Evolutionary conservation across 1,140 invertebrate species (phyloP).

Genomic region (Eurosta solidaginis): DNA sequence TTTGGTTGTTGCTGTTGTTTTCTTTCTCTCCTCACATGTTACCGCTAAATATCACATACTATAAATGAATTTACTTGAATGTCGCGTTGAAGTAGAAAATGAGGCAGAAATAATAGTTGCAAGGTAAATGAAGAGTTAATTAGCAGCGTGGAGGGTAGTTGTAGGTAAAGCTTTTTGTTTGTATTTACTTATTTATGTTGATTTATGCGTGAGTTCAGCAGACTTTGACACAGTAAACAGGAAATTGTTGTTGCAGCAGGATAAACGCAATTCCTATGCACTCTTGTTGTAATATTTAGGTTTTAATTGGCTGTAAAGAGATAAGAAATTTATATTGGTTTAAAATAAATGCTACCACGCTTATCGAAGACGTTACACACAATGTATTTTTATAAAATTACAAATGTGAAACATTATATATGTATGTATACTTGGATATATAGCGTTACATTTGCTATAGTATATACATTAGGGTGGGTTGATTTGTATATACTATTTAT

Average conservation of each 20-base stretch:
- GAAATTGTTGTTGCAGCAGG: background rate
- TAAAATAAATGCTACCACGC: background rate
- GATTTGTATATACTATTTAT: no score
- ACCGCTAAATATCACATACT: background rate
- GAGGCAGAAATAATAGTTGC: background rate
- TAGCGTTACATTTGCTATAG: no score
- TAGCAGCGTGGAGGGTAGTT: background rate
- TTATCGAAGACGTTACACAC: no score
- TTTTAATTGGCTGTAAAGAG: slow-evolving; percentile 3
- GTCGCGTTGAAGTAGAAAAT: background rate
- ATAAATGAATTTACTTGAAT: background rate
- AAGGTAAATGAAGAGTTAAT: background rate
- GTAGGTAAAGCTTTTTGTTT: background rate
- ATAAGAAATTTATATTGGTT: background rate
- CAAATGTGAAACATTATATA: background rate
- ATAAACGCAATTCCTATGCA: background rate
- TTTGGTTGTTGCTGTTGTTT: background rate
- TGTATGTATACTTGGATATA: background rate
- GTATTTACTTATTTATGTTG: background rate
- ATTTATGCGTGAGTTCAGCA: background rate
- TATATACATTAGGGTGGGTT: no score
- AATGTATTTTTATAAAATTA: no score
- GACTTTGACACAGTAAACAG: background rate
- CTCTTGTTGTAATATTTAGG: background rate
- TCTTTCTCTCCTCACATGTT: background rate